phyloP scores from a whole-genome alignment of 2,797 vertebrate genomes.

The Botia almorhae region DNA sequence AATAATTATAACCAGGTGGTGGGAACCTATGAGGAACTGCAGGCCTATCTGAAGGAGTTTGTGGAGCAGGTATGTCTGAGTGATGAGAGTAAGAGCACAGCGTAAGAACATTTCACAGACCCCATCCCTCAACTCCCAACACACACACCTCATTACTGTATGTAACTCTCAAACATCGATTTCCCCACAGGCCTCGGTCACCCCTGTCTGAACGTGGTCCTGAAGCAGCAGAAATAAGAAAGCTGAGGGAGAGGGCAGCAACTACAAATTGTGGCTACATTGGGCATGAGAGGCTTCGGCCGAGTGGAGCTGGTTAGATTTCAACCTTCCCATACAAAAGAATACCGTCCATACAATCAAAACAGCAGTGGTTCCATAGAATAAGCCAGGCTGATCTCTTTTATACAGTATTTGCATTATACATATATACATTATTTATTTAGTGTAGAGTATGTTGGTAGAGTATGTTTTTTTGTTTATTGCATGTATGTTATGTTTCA shows the following conservation, averaged over 20 bases:
- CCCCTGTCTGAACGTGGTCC: conserved; percentile 66
- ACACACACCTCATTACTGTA: background rate
- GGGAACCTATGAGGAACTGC: conserved; percentile 82
- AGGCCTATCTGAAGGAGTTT: conserved; percentile 77
- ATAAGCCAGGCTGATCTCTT: background rate
- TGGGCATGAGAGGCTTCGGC: conserved; percentile 83
- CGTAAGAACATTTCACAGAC: conserved; percentile 64
- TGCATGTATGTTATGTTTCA: conserved; percentile 52
- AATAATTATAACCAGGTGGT: conserved; percentile 85
- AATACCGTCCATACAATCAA: no score
- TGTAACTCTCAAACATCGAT: conserved; percentile 14
- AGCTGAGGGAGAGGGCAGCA: conserved; percentile 72
- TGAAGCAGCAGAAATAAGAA: conserved; percentile 70
- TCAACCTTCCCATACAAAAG: background rate
- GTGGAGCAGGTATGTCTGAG: conserved; percentile 78
- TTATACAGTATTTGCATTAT: background rate
- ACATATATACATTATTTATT: no score
- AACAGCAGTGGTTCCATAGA: background rate
- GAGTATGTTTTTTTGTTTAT: background rate
- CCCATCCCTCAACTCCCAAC: background rate
- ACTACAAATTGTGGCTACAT: conserved; percentile 75
- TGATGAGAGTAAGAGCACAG: conserved; percentile 76
- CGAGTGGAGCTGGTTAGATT: conserved; percentile 81
- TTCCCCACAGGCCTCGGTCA: conserved; percentile 67
- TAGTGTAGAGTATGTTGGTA: no score